These are phyloP conservation scores for Indicator maculatus DNA, from an alignment of 2,113 vertebrate genomes.

Conservation along the genomic window DNA sequence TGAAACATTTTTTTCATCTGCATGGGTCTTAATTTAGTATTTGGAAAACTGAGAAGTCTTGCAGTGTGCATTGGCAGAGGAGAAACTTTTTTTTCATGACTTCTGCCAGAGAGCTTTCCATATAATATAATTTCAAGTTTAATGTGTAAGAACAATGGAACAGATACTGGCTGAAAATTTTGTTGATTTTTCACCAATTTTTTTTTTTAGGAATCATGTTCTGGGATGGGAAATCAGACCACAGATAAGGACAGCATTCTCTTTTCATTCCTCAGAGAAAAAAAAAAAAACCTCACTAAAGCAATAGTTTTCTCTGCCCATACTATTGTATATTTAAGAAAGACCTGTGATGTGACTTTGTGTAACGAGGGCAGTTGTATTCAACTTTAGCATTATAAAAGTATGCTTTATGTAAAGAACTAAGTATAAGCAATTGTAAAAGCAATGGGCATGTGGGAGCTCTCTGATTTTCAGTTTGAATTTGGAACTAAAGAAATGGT, in stretches of 20 bases:
- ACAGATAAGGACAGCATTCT: background rate
- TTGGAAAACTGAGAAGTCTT: background rate
- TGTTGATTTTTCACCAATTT: background rate
- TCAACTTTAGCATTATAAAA: rapidly evolving
- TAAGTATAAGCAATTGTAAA: background rate
- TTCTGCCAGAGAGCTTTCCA: background rate
- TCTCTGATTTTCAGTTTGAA: background rate
- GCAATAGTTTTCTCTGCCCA: background rate
- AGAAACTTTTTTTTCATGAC: background rate
- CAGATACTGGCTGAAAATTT: background rate
- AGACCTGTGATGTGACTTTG: background rate
- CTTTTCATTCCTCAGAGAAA: background rate
- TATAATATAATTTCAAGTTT: rapidly evolving
- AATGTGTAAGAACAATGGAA: background rate
- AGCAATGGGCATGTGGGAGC: background rate
- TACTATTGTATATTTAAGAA: background rate
- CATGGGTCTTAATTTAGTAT: background rate
- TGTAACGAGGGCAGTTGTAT: background rate
- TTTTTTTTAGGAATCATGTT: background rate
- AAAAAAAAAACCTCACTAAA: background rate
- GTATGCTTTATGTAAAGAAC: background rate
- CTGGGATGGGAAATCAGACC: background rate
- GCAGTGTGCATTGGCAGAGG: background rate
- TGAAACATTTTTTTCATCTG: background rate
- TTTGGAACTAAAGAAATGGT: background rate